Evolutionary conservation across 2,797 vertebrate species (phyloP).

Genomic region (Eospalax fontanierii): DNA sequence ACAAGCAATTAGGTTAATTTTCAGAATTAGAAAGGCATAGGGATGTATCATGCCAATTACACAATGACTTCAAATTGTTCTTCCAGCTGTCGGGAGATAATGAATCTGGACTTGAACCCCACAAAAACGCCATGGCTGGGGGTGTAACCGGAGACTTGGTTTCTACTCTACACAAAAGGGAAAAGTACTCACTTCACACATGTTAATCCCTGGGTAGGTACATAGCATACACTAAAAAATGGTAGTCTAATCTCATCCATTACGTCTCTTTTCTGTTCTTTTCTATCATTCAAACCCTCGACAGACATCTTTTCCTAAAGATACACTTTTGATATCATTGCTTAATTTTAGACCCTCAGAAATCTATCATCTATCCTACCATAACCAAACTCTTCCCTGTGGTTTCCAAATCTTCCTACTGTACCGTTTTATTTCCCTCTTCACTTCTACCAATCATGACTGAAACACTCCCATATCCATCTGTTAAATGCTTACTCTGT

Average conservation of each 20-base stretch:
- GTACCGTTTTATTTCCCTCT: neutral
- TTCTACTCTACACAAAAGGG: slow-evolving; percentile 5
- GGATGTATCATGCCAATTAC: neutral
- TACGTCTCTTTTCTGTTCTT: slow-evolving; percentile 7
- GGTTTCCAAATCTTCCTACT: neutral
- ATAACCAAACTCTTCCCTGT: slow-evolving; percentile 14
- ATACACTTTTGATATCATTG: slow-evolving; percentile 7
- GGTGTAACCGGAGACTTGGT: neutral
- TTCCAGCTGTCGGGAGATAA: neutral
- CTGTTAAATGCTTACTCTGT: slow-evolving; percentile 56
- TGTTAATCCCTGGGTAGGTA: neutral
- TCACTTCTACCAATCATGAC: neutral
- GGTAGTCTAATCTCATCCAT: slow-evolving; percentile 6
- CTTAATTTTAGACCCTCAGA: slow-evolving; percentile 12
- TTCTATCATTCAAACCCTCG: slow-evolving; percentile 21
- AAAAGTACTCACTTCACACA: neutral
- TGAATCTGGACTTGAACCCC: neutral
- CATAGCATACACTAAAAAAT: neutral
- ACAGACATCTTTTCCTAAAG: slow-evolving; percentile 22
- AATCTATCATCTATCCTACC: slow-evolving; percentile 43
- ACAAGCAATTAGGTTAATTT: neutral
- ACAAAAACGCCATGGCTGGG: neutral
- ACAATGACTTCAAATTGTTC: neutral
- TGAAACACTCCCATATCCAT: neutral
- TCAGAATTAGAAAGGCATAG: slow-evolving; percentile 18